Base-by-base conservation (phyloP, 2,797 vertebrate species). In the Gallinago nigripennis region DNA sequence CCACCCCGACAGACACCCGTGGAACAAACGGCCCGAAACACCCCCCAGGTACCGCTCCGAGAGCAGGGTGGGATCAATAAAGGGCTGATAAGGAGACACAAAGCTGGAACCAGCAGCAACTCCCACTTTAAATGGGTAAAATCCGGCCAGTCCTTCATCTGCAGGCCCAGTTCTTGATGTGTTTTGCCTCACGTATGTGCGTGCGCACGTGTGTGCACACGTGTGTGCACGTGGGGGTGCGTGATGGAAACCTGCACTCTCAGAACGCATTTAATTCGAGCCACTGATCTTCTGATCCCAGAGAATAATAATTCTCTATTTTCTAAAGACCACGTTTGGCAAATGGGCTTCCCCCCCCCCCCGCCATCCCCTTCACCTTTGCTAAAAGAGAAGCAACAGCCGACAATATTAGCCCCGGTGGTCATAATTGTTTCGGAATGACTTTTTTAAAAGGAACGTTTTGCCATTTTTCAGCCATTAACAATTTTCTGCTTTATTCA, bases 41-140 rank as follows among this genome's bases (percentile, higher is more conserved):
- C 61, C 28, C 30, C 2, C 2, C 5, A 11, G 58, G 31, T 28
- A 20, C 11, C 78, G 60, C 90, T 9, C 1, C 2, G 27, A 70
- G 66, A 41, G 85, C 54, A 16, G 11, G 46, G 3, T 0, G 5
- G 4, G 18, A 14, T 8, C 78, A 35, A 27, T 4, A 37, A 64
- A 16, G 1, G 0, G 24, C 1, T 17, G 54, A 51, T 20, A 21
- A n/a, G 45, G 66, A 57, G 46, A 51, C 81, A 23, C 45, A 11
- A 1, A 37, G 51, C 75, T 45, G 80, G 25, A 50, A 31, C 24
- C 54, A 39, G 64, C 23, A 41, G 7, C 43, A 6, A 4, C 0
- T 1, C 0, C 2, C 5, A 2, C 8, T 30, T 16, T 10, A 9
- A 19, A 25, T 0, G 6, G 39, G 14, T 17, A 19, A 70, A 71